These are phyloP conservation scores for Grammomys surdaster DNA, from an alignment of 2,113 vertebrate species.

Conservation along the genomic window DNA sequence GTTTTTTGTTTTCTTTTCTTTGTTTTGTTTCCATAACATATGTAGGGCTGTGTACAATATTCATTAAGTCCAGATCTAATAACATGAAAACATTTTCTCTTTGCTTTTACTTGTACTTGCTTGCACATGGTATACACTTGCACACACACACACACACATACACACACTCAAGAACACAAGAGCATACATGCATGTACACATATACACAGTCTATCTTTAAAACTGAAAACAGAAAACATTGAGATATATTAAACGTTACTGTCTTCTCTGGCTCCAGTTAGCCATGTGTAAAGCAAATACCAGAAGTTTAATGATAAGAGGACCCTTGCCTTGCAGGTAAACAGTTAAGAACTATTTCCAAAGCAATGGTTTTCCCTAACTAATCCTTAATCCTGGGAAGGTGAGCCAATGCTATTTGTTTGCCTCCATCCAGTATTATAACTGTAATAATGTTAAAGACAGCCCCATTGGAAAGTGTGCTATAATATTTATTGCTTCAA, in stretches of 20 bases:
- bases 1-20: neutral
- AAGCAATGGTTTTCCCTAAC: neutral
- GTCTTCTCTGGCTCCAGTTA: neutral
- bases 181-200: neutral
- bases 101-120: rapidly evolving
- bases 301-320: neutral
- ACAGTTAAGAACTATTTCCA: neutral
- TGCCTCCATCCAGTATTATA: neutral
- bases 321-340: neutral
- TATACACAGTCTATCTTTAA: neutral
- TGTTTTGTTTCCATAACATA: neutral
- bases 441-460: no score
- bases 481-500: neutral
- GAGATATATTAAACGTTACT: neutral
- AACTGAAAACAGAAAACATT: neutral
- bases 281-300: neutral
- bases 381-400: neutral
- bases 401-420: neutral
- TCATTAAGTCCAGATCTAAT: neutral
- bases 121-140: neutral
- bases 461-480: no score
- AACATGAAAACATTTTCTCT: no score
- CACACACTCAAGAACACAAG: neutral
- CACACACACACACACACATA: neutral
- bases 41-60: neutral